phyloP scores from a whole-genome alignment of 2,797 vertebrate genomes.

The Paedocypris micromegethes region DNA sequence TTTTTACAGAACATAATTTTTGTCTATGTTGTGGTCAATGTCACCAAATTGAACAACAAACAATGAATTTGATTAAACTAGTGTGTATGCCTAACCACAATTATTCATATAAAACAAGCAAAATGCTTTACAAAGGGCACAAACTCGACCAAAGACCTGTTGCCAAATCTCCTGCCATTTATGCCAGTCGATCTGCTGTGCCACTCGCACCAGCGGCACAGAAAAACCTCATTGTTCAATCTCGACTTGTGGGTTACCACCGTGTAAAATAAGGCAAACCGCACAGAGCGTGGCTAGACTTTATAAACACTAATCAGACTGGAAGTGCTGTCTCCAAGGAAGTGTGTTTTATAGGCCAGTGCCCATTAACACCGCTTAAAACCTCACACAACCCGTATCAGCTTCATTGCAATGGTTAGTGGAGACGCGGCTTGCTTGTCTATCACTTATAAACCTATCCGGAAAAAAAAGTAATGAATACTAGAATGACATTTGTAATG shows the following conservation, averaged over 20 bases:
- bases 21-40: too few species aligned
- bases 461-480: background rate
- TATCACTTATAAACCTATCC: conserved; percentile 6
- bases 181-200: conserved; percentile 36
- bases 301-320: conserved; percentile 52
- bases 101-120: background rate
- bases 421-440: conserved; percentile 14
- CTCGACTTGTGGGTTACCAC: conserved; percentile 50
- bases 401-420: conserved; percentile 3
- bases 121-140: conserved; percentile 45
- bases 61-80: too few species aligned
- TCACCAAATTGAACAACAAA: too few species aligned
- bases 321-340: conserved; percentile 42
- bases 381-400: conserved; percentile 15
- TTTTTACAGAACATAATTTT: too few species aligned
- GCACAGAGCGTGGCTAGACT: conserved; percentile 52
- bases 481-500: conserved; percentile 3
- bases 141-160: conserved; percentile 53
- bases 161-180: conserved; percentile 44
- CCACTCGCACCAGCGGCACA: conserved; percentile 19
- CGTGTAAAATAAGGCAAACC: conserved; percentile 63
- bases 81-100: too few species aligned
- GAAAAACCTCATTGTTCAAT: conserved; percentile 57
- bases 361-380: conserved; percentile 35
- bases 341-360: conserved; percentile 23